Evolutionary conservation across 2,888 invertebrate species (phyloP), one percentile per base, ranked within the genome.

Genomic region (Keiferia lycopersicella): DNA sequence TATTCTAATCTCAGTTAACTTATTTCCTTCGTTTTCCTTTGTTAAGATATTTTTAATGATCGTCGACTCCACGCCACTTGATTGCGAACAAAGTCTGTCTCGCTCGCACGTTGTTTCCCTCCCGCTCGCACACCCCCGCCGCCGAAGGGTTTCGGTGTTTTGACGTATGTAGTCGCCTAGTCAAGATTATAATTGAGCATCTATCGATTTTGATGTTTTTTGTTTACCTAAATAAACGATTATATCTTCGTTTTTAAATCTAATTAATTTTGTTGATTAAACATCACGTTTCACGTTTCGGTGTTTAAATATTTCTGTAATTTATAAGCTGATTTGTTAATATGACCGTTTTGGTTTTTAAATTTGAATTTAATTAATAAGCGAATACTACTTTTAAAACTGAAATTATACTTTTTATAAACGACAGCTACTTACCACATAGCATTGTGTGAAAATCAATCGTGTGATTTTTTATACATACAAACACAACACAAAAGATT

Each of bases 81-180:
- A 70, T 69, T 69, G 64, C 72, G 67, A 67, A 64, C 64, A 73
- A 75, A 69, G 66, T 70, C 73, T 66, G 64, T 90, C 87, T 71
- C 86, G 65, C 79, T 88, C 83, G 74, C 82, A 79, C 83, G 68
- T 65, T 74, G 74, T 74, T 75, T 72, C 73, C 73, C 68, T 68
- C 66, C 70, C 68, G 73, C 68, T 68, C 67, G 69, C 68, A 72
- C 71, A 74, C 66, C 70, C 69, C 71, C 71, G 70, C 71, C 73
- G 68, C 67, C 70, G 79, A 83, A 84, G 86, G 86, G 84, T 82
- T 83, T 78, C 71, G 75, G 59, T 68, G 80, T 79, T 59, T 64
- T 74, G 69, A 65, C 65, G 82, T 85, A 84, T 77, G 85, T 82
- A 79, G 69, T 76, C 22, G 58, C 14, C 26, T 59, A 26, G 38